Evolutionary conservation across 2,888 invertebrate genomes (phyloP), one percentile per base, ranked within the genome.

Genomic region (Monoplex corrugatus): DNA sequence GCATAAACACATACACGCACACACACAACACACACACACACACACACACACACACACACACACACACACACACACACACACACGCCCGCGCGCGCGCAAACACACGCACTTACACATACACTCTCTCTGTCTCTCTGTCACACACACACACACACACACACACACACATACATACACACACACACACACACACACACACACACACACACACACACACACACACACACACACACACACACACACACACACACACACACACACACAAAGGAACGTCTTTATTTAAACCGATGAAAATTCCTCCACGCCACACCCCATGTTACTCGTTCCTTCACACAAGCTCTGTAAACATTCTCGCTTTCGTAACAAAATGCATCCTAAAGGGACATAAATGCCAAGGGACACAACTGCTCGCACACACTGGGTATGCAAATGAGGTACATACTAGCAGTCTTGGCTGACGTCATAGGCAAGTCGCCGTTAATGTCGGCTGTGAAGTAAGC

Each of bases 31-130:
- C 68, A 68, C 16, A 68, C 50, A 10, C 75, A 32, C 75, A 75
- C 75, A 35, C 75, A 35, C 75, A 32, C 35, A 32, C 75, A 35
- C 75, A 75, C 35, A 35, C 75, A 75, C 75, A 82, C 82, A 44
- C 13, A 32, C 82, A 82, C 40, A 45, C 82, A 82, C 45, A 82
- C 82, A 82, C 82, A 82, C 32, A 45, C 82, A 23, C 82, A 43
- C 82, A 44, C 80, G 6, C 43, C 1, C 43, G 13, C 80, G 19
- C 43, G 2, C 80, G 5, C 80, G 16, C 43, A 35, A 19, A 35
- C 43, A 35, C 43, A 3, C 80, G 5, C 80, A 3, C 80, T 13
- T 28, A 35, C 80, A 35, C 75, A 35, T 35, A 35, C 75, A 35
- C 75, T n/a, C 75, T n/a, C 68, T n/a, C 68, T n/a, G 28, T 8